Evolutionary conservation across 37 sponge, comb jelly and placozoan genomes (phyloP), one percentile per base, ranked within the genome.

Genomic region (Eunapius fragilis): DNA sequence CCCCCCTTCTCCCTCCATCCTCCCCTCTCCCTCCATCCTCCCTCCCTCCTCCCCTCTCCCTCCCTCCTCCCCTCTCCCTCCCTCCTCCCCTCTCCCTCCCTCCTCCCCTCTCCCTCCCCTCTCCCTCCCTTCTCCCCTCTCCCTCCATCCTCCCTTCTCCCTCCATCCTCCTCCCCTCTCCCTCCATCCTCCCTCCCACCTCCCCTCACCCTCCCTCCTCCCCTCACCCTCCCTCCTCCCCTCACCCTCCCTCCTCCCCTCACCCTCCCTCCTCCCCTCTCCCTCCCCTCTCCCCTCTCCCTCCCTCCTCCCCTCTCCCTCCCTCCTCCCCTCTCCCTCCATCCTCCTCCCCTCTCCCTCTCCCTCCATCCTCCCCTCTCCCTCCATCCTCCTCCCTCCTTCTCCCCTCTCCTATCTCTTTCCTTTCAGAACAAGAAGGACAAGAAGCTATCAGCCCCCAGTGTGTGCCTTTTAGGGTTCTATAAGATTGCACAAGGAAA

Each of bases 381-480:
- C 2, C 74, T 1, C 28, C 27, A 25, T n/a, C 28, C 27, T 32
- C 28, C 74, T 25, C 27, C 28, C 17, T 73, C 35, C 22, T 22
- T 22, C 68, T 68, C 1, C 31, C 26, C 23, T 14, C 28, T 67
- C 35, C 35, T 37, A 7, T 25, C 33, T 25, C 35, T 48, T 13
- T 71, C 4, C 58, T 73, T 74, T 67, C 45, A 75, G n/a, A 81
- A 75, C 47, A 87, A 81, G 76, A 87, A 80, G 73, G 28, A 41
- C 6, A 41, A 41, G 41, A 41, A 41, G 41, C 6, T 41, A 6
- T 41, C 41, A 41, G 41, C 41, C 6, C 41, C 41, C 41, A 9
- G 41, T 41, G 3, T 41, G 41, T 41, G 41, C 41, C 41, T 41
- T 41, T 41, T 41, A 6, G 41, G 41, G 41, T 41, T 41, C 41